These are phyloP conservation scores for Nothobranchius kuhntae DNA, from an alignment of 2,113 vertebrate genomes.

Conservation along the genomic window DNA sequence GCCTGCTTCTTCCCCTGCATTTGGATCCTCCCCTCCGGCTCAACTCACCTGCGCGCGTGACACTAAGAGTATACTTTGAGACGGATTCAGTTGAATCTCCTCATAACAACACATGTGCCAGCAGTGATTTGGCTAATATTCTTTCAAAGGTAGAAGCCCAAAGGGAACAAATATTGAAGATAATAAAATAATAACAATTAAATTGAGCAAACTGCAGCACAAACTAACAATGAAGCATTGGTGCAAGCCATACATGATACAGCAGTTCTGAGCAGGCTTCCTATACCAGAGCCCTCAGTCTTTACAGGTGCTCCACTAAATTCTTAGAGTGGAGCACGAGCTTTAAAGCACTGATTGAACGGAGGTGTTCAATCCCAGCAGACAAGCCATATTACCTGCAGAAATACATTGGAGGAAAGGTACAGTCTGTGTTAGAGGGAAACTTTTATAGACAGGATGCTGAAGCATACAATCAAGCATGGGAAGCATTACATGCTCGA, in stretches of 20 bases:
- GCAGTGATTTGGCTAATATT: neutral
- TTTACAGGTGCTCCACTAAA: slow-evolving; percentile 38
- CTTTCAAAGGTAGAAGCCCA: neutral
- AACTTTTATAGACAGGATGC: slow-evolving; percentile 38
- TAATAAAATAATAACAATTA: no score
- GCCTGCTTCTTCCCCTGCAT: no score
- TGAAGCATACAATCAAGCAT: slow-evolving; percentile 37
- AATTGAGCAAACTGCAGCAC: no score
- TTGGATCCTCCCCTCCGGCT: no score
- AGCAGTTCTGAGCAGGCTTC: slow-evolving; percentile 40
- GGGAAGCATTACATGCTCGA: slow-evolving; percentile 13
- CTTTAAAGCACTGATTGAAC: slow-evolving; percentile 48
- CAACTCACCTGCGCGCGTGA: no score
- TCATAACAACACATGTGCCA: neutral
- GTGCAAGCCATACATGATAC: slow-evolving; percentile 29
- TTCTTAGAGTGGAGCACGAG: slow-evolving; percentile 48
- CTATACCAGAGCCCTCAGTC: slow-evolving; percentile 36
- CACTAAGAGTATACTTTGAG: slow-evolving; percentile 35
- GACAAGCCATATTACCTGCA: slow-evolving; percentile 49
- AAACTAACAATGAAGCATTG: neutral
- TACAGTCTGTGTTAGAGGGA: slow-evolving; percentile 32
- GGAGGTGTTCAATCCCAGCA: slow-evolving; percentile 31
- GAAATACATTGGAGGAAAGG: slow-evolving; percentile 39
- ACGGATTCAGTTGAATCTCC: neutral
- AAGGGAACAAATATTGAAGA: neutral